Conservation (phyloP, 2,113 vertebrate genomes). For the Ivindomyrus marchei region DNA sequence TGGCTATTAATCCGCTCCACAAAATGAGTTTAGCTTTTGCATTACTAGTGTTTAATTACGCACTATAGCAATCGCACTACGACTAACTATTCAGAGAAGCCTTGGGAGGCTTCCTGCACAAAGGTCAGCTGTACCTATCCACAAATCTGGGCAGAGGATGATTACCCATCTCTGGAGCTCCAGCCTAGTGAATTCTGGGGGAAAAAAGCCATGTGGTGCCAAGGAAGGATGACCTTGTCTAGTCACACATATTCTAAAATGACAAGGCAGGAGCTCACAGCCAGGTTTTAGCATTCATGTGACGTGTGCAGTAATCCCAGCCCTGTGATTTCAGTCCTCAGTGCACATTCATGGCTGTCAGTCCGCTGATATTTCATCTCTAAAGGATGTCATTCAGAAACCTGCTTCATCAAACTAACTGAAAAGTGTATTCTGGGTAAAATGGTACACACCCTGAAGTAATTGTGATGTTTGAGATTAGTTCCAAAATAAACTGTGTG, state of each 20-base stretch:
- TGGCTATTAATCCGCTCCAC: background rate
- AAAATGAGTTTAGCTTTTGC: background rate
- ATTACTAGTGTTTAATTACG: background rate
- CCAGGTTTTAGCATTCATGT: background rate
- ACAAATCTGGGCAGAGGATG: background rate
- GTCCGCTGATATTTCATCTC: slow-evolving; percentile 23
- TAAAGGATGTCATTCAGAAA: slow-evolving; percentile 18
- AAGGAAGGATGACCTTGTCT: slow-evolving; percentile 22
- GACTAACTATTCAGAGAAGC: background rate
- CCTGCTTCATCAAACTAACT: slow-evolving; percentile 13
- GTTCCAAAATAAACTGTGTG: background rate
- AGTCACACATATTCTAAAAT: slow-evolving; percentile 13
- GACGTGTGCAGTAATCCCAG: slow-evolving; percentile 1
- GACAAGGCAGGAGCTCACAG: slow-evolving; percentile 14
- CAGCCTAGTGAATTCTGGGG: background rate
- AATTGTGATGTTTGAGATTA: slow-evolving; percentile 9
- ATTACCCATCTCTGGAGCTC: background rate
- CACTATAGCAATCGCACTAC: background rate
- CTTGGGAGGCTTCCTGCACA: background rate
- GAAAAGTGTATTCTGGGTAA: background rate
- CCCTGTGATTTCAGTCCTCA: slow-evolving; percentile 17
- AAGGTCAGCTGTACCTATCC: background rate
- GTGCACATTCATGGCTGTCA: slow-evolving; percentile 9
- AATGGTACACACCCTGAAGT: slow-evolving; percentile 5
- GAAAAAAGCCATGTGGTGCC: background rate